Base-by-base conservation (phyloP, 1,140 invertebrate genomes). In the Chrysomallon squamiferum region DNA sequence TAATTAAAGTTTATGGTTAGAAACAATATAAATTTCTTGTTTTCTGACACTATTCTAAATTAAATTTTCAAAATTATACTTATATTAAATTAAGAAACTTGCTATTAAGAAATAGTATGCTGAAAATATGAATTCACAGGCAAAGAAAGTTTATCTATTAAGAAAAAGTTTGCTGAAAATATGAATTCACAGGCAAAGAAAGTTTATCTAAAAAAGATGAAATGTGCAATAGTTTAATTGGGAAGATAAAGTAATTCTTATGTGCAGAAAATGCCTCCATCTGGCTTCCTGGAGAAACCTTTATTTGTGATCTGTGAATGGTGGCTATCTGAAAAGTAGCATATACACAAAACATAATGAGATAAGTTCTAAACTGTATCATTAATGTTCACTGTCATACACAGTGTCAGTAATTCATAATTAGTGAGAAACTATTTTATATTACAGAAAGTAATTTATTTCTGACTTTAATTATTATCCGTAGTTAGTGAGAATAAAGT, bases 301-400 rank as follows among this genome's bases (percentile, higher is more conserved):
- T 77, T 77, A 71, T 86, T 85, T 27, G 84, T 86, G 59, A 79
- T 80, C 71, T 86, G 83, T 52, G 80, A 79, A 60, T 86, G 84
- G 68, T 85, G 81, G 59, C 84, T 78, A 57, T 79, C 85, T 85
- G 77, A 70, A 79, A 81, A 38, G 30, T 4, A 54, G 22, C 18
- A n/a, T n/a, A 27, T 22, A 54, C n/a, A n/a, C n/a, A n/a, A 18
- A 49, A 65, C 30, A 65, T 47, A 62, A 57, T 62, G 57, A 67
- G 32, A 62, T 20, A 22, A 32, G 22, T 45, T 25, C n/a, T 25
- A 49, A 65, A 35, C 38, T 52, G 65, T 57, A 41, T 41, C 56
- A 15, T 68, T 7, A 54, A 20, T 47, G 0, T 20, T 20, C 45
- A 5, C 11, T 18, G 45, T n/a, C 13, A 11, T 18, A 20, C 9